Base-by-base conservation (phyloP, 2,113 vertebrate genomes). In the Eolophus roseicapilla region DNA sequence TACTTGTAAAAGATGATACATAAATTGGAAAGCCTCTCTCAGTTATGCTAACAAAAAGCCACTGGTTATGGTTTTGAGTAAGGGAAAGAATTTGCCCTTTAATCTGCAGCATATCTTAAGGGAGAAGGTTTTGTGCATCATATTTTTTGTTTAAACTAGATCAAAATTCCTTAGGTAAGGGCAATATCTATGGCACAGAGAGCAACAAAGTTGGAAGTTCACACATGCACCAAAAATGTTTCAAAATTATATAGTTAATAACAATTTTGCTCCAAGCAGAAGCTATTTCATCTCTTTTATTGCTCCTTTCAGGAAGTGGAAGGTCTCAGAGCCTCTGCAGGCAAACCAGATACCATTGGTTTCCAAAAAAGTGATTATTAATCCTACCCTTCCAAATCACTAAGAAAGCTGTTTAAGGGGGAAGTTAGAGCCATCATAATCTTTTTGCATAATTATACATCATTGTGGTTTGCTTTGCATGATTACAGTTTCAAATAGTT, bases 231-330 rank as follows among this genome's bases (percentile, higher is more conserved):
- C n/a, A 80, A 65, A 95, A 91, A 46, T 0, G 0, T 82, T 92
- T 86, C 28, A 78, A 67, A 88, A 53, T 90, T 80, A 50, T 39
- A 52, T 46, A 47, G 47, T 63, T 83, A 87, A 92, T 78, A 74
- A 64, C 55, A 86, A 57, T 80, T 87, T 95, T 92, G 81, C 75
- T 95, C 55, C 71, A 63, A 95, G 84, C 59, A 93, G 79, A 88
- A 96, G 27, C 25, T 85, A 11, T 29, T 94, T 94, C 8, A 53
- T 83, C 24, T 70, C 37, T 90, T 88, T 53, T 35, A 20, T 55
- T 85, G 64, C 23, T 81, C 17, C 15, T 90, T 94, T 92, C 64
- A 91, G 88, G 80, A 93, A 79, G 43, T 23, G 60, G 49, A 67
- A 68, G 19, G 41, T 92, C 76, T 81, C 35, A n/a, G 63, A 70